Conservation (phyloP, 1,140 invertebrate species). For the Phocides pigmalion region DNA sequence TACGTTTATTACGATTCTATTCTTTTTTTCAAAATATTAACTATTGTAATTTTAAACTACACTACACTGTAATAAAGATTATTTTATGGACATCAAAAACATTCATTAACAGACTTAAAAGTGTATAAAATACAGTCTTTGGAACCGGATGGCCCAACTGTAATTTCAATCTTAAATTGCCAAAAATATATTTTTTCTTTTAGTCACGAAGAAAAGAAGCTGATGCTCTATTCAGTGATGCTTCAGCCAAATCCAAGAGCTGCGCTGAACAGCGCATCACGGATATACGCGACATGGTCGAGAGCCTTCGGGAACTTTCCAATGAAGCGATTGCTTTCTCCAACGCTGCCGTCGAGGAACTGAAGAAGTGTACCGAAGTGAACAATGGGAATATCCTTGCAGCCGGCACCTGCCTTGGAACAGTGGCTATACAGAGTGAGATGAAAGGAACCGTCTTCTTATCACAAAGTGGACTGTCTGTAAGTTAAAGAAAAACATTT, state of each 20-base stretch:
- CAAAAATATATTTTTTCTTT: constrained; percentile 29
- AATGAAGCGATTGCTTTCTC: constrained; percentile 42
- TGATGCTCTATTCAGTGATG: constrained; percentile 47
- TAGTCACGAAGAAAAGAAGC: constrained; percentile 51
- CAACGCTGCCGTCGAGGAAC: constrained; percentile 44
- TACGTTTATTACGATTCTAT: too few species aligned
- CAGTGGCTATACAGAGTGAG: constrained; percentile 54
- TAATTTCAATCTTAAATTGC: neutral
- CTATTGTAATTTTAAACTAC: too few species aligned
- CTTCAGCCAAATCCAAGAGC: constrained; percentile 44
- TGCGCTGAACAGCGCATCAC: constrained; percentile 56
- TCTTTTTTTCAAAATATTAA: too few species aligned
- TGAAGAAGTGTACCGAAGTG: constrained; percentile 50
- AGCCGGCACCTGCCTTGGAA: constrained; percentile 52
- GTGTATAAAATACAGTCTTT: too few species aligned
- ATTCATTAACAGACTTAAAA: too few species aligned
- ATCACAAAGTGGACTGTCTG: constrained; percentile 52
- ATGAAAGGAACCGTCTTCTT: constrained; percentile 49
- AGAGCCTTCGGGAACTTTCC: constrained; percentile 36
- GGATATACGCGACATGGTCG: constrained; percentile 48
- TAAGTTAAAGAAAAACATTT: constrained; percentile 42
- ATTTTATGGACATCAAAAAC: too few species aligned
- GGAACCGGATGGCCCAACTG: too few species aligned
- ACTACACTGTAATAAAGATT: too few species aligned
- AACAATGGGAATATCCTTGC: constrained; percentile 41